Evolutionary conservation across 2,113 vertebrate species (phyloP), one percentile per base, ranked within the genome.

Genomic region (Taxidea taxus): DNA sequence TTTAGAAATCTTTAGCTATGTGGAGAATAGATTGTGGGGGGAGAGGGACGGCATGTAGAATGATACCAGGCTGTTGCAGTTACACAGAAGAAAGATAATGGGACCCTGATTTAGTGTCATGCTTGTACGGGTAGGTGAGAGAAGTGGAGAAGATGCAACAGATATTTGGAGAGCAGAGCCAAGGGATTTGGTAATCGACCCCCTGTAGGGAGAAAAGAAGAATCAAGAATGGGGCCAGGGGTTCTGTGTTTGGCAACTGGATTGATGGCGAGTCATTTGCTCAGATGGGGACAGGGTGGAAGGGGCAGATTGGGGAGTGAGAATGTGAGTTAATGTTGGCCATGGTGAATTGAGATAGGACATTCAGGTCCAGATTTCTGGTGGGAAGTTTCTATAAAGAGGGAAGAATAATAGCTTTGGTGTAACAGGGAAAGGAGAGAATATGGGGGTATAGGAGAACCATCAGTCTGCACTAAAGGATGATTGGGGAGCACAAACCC

Each of bases 41-140:
- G 42, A 34, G 44, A 56, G 29, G 14, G 27, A 16, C n/a, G n/a
- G 2, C 1, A 1, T 6, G 58, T 49, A 44, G 12, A 44, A 15
- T 0, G 9, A 18, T 44, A 20, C 2, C 0, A 5, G 25, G 12
- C 7, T n/a, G 5, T 4, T 0, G 9, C 5, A 0, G 27, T 29
- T 29, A 15, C 1, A 16, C 23, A 12, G 27, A n/a, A 60, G 86
- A 42, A 80, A 70, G 49, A 10, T 9, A 29, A 3, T 0, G 10
- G 37, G 39, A 3, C 51, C 23, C 34, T 16, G 56, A 34, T 10
- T 66, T 20, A 49, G 44, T 4, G 8, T 6, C 29, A 64, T 4
- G n/a, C 23, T 14, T 5, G 7, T 23, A 12, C 29, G 27, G 6
- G 9, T 49, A 13, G 0, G 3, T 3, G 20, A 87, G 34, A 51